A percentile compares a stretch with the other conserved stretches of the same genome.
Conservation (phyloP, 2,113 vertebrate species). For the Anhinga anhinga region DNA sequence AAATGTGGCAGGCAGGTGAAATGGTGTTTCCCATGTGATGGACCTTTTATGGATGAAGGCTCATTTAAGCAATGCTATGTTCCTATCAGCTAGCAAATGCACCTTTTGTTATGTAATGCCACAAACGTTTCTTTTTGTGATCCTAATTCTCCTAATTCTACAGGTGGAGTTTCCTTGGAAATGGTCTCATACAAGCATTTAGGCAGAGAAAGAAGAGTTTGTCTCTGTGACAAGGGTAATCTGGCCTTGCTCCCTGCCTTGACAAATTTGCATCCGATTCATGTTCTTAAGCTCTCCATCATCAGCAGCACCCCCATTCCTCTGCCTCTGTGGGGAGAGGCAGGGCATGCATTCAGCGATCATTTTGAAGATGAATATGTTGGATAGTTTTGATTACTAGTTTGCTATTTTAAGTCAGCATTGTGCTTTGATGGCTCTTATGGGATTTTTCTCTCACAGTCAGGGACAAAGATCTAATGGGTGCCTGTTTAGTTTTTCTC, state of each 20-base stretch:
- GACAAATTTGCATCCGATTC: constrained; percentile 15
- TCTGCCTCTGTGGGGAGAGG: background rate
- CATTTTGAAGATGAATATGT: constrained; percentile 60
- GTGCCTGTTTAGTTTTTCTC: constrained; percentile 71
- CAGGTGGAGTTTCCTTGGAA: background rate
- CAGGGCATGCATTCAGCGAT: background rate
- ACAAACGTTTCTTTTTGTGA: background rate
- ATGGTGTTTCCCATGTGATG: background rate
- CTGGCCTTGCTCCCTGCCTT: background rate
- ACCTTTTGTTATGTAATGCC: background rate
- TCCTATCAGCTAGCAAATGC: background rate
- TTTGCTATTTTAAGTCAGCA: constrained; percentile 73
- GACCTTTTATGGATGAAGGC: background rate
- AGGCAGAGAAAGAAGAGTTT: background rate
- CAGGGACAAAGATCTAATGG: constrained; percentile 50
- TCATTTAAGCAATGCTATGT: background rate
- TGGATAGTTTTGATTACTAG: constrained; percentile 67
- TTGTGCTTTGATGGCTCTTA: constrained; percentile 70
- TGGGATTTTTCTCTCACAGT: constrained; percentile 60
- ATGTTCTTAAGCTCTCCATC: background rate
- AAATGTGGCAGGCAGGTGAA: background rate
- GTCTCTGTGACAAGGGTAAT: background rate
- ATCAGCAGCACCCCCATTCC: background rate
- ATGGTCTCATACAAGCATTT: background rate
- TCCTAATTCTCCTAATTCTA: background rate